phyloP scores from a whole-genome alignment of 2,113 vertebrate species.

The Bothrops jararaca region DNA sequence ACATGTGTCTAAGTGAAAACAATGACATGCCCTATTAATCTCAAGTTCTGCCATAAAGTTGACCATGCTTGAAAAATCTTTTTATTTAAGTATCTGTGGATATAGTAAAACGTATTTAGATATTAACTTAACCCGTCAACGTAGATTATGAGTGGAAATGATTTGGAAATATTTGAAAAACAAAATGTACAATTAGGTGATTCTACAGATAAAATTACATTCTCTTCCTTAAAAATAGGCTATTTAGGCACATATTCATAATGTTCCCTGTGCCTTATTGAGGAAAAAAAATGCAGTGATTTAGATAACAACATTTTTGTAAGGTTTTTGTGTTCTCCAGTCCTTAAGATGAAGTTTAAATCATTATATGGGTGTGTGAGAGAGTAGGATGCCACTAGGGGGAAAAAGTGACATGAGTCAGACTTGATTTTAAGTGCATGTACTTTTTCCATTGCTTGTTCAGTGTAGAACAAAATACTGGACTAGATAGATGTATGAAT shows the following conservation, averaged over 20 bases:
- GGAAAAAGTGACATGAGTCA: background rate
- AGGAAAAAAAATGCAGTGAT: background rate
- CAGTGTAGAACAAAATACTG: background rate
- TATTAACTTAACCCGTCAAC: background rate
- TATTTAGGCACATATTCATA: background rate
- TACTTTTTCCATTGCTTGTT: background rate
- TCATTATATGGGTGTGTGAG: background rate
- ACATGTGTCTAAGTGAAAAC: background rate
- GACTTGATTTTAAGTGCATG: background rate
- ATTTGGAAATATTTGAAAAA: background rate
- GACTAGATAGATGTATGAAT: background rate
- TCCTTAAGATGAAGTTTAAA: background rate
- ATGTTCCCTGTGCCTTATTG: background rate
- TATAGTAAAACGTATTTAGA: background rate
- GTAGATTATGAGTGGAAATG: background rate
- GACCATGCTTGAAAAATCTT: background rate
- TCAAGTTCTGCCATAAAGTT: background rate
- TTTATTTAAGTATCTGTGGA: background rate
- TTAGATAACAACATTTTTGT: background rate
- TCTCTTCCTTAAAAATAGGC: background rate
- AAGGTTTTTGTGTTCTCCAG: background rate
- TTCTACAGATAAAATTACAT: conserved; percentile 9
- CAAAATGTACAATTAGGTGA: background rate
- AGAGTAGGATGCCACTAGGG: conserved; percentile 11
- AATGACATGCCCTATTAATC: background rate